phyloP scores from a whole-genome alignment of 2,113 vertebrate genomes.

The Bostrychus sinensis region DNA sequence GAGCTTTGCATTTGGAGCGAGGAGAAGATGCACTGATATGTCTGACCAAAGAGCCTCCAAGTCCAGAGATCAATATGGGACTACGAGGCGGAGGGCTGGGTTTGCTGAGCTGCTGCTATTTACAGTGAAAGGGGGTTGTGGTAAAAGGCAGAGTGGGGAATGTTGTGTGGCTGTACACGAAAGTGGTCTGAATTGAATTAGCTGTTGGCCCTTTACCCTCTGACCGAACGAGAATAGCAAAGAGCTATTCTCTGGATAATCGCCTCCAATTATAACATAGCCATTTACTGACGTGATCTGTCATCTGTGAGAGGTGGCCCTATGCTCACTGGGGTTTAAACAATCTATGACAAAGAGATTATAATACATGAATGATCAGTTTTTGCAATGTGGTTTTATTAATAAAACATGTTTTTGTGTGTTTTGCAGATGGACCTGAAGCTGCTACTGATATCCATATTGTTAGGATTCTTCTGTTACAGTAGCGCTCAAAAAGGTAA shows the following conservation, averaged over 20 bases:
- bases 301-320: slow-evolving; percentile 22
- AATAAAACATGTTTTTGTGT: slow-evolving; percentile 8
- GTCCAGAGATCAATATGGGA: slow-evolving; percentile 50
- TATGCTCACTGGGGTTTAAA: slow-evolving; percentile 28
- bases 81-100: slow-evolving; percentile 17
- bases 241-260: slow-evolving; percentile 37
- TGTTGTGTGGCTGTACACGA: slow-evolving; percentile 20
- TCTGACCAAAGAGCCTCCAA: slow-evolving; percentile 26
- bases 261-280: slow-evolving; percentile 31
- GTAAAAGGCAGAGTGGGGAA: neutral
- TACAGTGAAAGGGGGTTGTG: slow-evolving; percentile 47
- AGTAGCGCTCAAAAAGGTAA: slow-evolving; percentile 77
- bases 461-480: slow-evolving; percentile 67
- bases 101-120: slow-evolving; percentile 50
- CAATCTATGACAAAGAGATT: neutral
- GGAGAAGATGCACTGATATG: slow-evolving; percentile 15
- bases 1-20: slow-evolving; percentile 20
- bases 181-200: slow-evolving; percentile 53
- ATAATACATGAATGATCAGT: neutral
- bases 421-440: slow-evolving; percentile 80
- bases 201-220: slow-evolving; percentile 22
- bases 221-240: slow-evolving; percentile 54
- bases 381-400: neutral
- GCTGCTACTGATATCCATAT: slow-evolving; percentile 66
- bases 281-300: slow-evolving; percentile 39